Conservation (phyloP, 2,113 vertebrate species). For the Mobula birostris region DNA sequence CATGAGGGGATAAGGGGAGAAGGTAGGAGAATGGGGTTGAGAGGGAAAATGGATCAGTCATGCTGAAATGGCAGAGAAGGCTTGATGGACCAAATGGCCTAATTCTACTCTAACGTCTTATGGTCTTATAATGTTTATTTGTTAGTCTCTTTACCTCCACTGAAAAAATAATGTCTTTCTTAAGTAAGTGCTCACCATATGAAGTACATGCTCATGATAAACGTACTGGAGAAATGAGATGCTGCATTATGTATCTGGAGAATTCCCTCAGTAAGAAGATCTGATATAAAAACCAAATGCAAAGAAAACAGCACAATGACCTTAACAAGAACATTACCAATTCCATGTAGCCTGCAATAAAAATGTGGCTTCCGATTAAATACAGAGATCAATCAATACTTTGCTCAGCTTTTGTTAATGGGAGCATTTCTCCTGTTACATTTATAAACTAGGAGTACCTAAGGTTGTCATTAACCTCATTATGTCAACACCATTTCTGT, state of each 20-base stretch:
- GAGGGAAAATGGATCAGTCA: no score
- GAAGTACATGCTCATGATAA: background rate
- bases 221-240: background rate
- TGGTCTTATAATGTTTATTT: no score
- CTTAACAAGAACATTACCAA: background rate
- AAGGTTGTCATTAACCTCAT: background rate
- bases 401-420: background rate
- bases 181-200: background rate
- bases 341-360: background rate
- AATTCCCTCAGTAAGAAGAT: background rate
- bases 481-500: background rate
- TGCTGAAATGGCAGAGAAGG: no score
- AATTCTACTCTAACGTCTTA: no score
- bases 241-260: background rate
- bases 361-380: background rate
- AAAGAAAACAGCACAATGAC: background rate
- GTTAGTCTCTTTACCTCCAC: background rate
- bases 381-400: background rate
- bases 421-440: background rate
- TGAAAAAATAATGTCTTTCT: background rate
- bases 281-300: background rate
- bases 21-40: no score
- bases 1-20: no score
- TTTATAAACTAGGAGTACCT: background rate
- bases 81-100: no score